These are phyloP conservation scores for Aplodontia rufa DNA, from an alignment of 2,113 vertebrate genomes.

Conservation along the genomic window DNA sequence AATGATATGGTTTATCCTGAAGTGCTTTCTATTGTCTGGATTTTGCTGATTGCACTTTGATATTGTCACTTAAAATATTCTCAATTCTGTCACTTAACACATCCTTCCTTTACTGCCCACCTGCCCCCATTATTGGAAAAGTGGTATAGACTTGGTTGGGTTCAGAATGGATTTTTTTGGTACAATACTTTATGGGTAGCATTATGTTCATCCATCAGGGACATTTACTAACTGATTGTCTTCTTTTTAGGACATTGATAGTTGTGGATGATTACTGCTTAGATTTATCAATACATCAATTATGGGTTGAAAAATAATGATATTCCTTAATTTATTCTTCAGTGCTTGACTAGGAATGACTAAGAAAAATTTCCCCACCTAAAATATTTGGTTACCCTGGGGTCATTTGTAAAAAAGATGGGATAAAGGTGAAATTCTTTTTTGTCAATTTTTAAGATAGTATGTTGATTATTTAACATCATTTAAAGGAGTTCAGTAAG, in stretches of 20 bases:
- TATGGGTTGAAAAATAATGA: neutral
- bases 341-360: neutral
- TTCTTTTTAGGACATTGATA: neutral
- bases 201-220: neutral
- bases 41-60: neutral
- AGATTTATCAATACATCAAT: neutral
- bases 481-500: neutral
- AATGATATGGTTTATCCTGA: neutral
- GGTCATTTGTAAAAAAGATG: neutral
- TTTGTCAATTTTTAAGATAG: neutral
- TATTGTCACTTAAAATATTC: no score
- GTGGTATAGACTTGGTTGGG: neutral
- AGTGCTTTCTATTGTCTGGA: neutral
- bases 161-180: neutral
- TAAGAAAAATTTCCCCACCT: neutral
- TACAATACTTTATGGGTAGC: neutral
- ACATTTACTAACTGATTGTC: neutral
- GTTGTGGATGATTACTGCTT: neutral
- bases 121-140: neutral
- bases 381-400: neutral
- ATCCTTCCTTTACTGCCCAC: neutral
- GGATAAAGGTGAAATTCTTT: neutral
- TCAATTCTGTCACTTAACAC: neutral
- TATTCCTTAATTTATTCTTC: neutral
- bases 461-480: neutral